phyloP scores from a whole-genome alignment of 1,140 invertebrate species.

The Dreissena rostriformis region DNA sequence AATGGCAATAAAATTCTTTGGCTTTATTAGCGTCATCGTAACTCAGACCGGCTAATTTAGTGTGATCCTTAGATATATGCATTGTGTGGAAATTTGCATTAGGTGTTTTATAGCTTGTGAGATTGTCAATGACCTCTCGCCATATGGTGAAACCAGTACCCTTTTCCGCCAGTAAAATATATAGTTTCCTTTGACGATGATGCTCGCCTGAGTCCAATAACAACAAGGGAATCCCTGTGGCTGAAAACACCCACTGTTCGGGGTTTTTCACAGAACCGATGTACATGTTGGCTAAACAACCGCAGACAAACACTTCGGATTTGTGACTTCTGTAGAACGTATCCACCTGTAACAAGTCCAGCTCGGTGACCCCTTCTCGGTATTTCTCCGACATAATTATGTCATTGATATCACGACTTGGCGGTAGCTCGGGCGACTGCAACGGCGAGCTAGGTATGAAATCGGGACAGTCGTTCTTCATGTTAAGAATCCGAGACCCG shows the following conservation, averaged over 20 bases:
- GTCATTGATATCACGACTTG: conserved; percentile 36
- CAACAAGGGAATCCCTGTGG: conserved; percentile 91
- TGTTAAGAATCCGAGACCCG: conserved; percentile 64
- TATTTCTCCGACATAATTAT: conserved; percentile 45
- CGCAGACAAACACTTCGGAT: conserved; percentile 90
- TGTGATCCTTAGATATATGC: conserved; percentile 87
- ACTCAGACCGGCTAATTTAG: conserved; percentile 86
- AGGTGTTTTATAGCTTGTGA: conserved; percentile 83
- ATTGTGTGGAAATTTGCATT: conserved; percentile 92
- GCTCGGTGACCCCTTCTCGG: conserved; percentile 83
- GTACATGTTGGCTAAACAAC: conserved; percentile 90
- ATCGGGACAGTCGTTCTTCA: conserved; percentile 70
- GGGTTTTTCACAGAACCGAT: conserved; percentile 75
- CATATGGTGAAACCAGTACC: conserved; percentile 93
- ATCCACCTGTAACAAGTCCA: conserved; percentile 89
- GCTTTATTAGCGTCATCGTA: conserved; percentile 91
- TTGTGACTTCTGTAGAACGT: conserved; percentile 90
- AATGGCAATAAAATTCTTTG: conserved; percentile 85
- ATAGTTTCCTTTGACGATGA: conserved; percentile 87
- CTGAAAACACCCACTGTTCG: conserved; percentile 88
- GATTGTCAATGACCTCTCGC: conserved; percentile 90
- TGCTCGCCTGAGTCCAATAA: conserved; percentile 88
- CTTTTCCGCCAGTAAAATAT: conserved; percentile 90
- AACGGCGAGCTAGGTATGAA: conserved; percentile 62
- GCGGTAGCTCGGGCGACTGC: conserved; percentile 60